A percentile compares a stretch with the other conserved stretches of the same genome.
Conservation (phyloP, 2,113 vertebrate genomes). For the Gobius niger region DNA sequence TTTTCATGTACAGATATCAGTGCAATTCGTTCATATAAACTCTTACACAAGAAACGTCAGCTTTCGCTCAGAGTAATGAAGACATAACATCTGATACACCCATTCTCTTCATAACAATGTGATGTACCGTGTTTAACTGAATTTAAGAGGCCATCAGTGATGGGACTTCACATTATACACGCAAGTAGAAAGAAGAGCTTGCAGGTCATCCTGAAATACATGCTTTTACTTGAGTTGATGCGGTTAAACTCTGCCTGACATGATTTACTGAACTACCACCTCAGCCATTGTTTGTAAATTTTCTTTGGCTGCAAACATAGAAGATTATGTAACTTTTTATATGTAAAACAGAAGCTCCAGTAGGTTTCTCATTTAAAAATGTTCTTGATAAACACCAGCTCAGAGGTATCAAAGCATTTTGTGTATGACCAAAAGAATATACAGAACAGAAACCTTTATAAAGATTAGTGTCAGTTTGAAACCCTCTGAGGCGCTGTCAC, state of each 20-base stretch:
- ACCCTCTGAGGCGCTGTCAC: conserved; percentile 30
- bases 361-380: conserved; percentile 49
- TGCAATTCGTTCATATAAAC: conserved; percentile 89
- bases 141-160: conserved; percentile 40
- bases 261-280: conserved; percentile 35
- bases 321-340: conserved; percentile 21
- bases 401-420: conserved; percentile 25
- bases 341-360: conserved; percentile 42
- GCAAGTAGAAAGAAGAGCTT: conserved; percentile 64
- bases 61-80: conserved; percentile 42
- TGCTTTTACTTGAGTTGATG: conserved; percentile 34
- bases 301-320: conserved; percentile 59
- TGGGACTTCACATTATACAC: conserved; percentile 68
- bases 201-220: conserved; percentile 52
- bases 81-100: conserved; percentile 28
- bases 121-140: conserved; percentile 26
- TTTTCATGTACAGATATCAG: conserved; percentile 91
- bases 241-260: conserved; percentile 18
- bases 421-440: conserved; percentile 15
- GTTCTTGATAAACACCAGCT: conserved; percentile 34
- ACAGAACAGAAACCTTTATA: conserved; percentile 33
- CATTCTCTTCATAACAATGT: conserved; percentile 23
- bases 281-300: conserved; percentile 31
- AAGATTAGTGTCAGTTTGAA: conserved; percentile 42
- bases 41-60: conserved; percentile 65